These are phyloP conservation scores for Andrena haemorrhoa DNA, from an alignment of 2,888 invertebrate species.

Conservation along the genomic window DNA sequence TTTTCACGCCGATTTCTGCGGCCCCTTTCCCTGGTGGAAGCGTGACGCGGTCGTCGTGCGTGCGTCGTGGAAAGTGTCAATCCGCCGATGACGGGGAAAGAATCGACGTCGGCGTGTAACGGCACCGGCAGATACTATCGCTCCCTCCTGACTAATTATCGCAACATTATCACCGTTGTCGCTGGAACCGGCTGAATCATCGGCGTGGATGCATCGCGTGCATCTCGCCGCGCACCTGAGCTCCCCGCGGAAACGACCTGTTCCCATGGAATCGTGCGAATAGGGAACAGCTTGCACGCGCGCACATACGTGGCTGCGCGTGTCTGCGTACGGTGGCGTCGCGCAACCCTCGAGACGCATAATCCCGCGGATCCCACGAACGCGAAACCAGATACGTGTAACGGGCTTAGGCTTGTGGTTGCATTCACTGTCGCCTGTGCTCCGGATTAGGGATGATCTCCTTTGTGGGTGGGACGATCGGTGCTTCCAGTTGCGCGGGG, in stretches of 20 bases:
- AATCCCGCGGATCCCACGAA: slow-evolving; percentile 54
- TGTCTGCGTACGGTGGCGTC: background rate
- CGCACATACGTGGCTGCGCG: slow-evolving; percentile 6
- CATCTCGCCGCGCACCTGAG: slow-evolving; percentile 42
- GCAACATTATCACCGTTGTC: slow-evolving; percentile 60
- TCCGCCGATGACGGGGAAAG: slow-evolving; percentile 48
- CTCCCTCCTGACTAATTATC: slow-evolving; percentile 68
- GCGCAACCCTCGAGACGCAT: slow-evolving; percentile 43
- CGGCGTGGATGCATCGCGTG: slow-evolving; percentile 19
- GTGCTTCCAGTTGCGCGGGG: background rate
- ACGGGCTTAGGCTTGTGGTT: slow-evolving; percentile 50
- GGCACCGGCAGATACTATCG: slow-evolving; percentile 61
- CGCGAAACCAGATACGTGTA: slow-evolving; percentile 56
- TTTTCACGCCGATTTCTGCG: slow-evolving; percentile 23
- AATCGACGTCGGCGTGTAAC: slow-evolving; percentile 34
- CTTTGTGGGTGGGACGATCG: slow-evolving; percentile 35
- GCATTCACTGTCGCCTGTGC: slow-evolving; percentile 37
- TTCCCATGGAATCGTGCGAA: slow-evolving; percentile 60
- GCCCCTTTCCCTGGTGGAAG: background rate
- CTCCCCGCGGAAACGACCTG: slow-evolving; percentile 61
- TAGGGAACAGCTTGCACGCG: slow-evolving; percentile 29
- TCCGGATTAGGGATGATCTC: slow-evolving; percentile 53
- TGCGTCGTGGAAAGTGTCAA: slow-evolving; percentile 45
- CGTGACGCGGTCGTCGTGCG: slow-evolving; percentile 20
- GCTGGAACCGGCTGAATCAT: slow-evolving; percentile 65